Percentiles rank a stretch among this genome's conserved stretches.
Evolutionary conservation across 2,888 invertebrate genomes (phyloP).

Genomic region (Erynnis tages): DNA sequence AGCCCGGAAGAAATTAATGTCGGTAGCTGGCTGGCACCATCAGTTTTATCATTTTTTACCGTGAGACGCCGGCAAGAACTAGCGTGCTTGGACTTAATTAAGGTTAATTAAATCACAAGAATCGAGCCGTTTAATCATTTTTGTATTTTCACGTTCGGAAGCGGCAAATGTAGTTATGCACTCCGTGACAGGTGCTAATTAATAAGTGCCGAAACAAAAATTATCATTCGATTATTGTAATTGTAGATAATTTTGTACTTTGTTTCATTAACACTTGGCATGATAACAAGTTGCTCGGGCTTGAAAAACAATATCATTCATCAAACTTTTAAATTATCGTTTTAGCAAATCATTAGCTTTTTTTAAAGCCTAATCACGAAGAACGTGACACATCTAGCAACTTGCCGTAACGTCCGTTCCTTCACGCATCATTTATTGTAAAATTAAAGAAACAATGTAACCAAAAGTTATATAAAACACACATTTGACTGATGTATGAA

Average conservation of each 20-base stretch:
- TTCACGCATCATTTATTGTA: too few species aligned
- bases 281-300: too few species aligned
- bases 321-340: too few species aligned
- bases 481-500: constrained; percentile 14
- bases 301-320: too few species aligned
- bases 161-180: constrained; percentile 28
- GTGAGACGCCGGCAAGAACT: constrained; percentile 54
- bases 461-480: constrained; percentile 13
- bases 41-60: constrained; percentile 54
- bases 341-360: too few species aligned
- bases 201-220: constrained; percentile 19
- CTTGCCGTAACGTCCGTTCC: too few species aligned
- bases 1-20: constrained; percentile 39
- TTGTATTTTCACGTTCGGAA: constrained; percentile 43
- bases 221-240: constrained; percentile 4
- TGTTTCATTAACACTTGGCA: neutral
- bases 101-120: constrained; percentile 66
- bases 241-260: neutral
- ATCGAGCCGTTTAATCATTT: constrained; percentile 44
- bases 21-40: constrained; percentile 39
- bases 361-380: too few species aligned
- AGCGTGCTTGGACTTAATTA: constrained; percentile 61
- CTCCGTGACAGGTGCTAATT: constrained; percentile 11
- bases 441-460: neutral
- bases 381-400: too few species aligned